Percentiles rank a stretch among this genome's conserved stretches.
Evolutionary conservation across 2,888 invertebrate genomes (phyloP).

Genomic region (Agrilus cyanescens): DNA sequence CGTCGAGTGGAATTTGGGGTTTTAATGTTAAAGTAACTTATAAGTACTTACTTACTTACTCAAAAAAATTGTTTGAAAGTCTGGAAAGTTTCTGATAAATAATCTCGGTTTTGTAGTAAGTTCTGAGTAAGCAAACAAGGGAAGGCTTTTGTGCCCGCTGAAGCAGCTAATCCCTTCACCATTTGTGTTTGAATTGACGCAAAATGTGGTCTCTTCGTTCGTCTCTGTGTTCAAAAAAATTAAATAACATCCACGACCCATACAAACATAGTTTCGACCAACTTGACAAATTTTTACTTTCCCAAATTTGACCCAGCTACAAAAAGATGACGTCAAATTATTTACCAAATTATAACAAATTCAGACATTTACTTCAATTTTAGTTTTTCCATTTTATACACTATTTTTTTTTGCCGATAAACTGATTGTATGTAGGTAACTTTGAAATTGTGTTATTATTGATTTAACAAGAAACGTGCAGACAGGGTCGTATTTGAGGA

Average conservation of each 20-base stretch:
- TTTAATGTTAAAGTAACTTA: too few species aligned
- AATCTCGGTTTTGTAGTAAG: conserved; percentile 44
- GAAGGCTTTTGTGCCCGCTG: conserved; percentile 42
- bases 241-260: conserved; percentile 46
- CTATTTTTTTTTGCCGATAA: too few species aligned
- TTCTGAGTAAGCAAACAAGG: conserved; percentile 56
- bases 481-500: too few species aligned
- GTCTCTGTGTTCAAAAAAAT: conserved; percentile 43
- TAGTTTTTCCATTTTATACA: too few species aligned
- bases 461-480: too few species aligned
- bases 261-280: conserved; percentile 43
- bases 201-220: conserved; percentile 39
- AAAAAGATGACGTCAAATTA: conserved; percentile 7
- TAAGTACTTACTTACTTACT: too few species aligned
- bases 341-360: too few species aligned
- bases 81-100: conserved; percentile 49
- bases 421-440: too few species aligned
- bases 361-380: too few species aligned
- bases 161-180: conserved; percentile 48
- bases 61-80: conserved; percentile 33
- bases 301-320: conserved; percentile 53
- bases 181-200: conserved; percentile 35
- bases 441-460: too few species aligned
- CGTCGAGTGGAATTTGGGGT: too few species aligned
- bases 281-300: conserved; percentile 40